phyloP scores from a whole-genome alignment of 2,888 invertebrate species.

The Amiota minor region DNA sequence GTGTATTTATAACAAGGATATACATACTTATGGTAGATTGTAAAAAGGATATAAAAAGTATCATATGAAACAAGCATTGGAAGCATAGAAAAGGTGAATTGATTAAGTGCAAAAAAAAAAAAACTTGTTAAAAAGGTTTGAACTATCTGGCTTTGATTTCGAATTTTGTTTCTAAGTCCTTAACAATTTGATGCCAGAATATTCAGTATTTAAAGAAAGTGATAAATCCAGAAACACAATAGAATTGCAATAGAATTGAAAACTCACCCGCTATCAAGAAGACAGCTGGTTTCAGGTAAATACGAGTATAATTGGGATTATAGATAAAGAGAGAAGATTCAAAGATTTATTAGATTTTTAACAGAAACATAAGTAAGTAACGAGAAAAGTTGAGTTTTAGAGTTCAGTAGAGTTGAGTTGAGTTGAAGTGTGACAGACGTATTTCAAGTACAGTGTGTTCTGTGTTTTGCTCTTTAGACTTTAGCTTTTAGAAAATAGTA shows the following conservation, averaged over 20 bases:
- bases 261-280: slow-evolving; percentile 75
- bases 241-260: neutral
- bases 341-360: too few species aligned
- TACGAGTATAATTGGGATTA: too few species aligned
- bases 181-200: slow-evolving; percentile 22
- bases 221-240: neutral
- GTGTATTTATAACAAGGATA: neutral
- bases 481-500: neutral
- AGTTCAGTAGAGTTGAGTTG: too few species aligned
- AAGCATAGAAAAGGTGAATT: neutral
- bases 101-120: too few species aligned
- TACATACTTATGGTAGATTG: neutral
- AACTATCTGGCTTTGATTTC: slow-evolving; percentile 5
- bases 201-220: neutral
- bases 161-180: neutral
- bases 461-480: neutral
- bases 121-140: too few species aligned
- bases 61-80: slow-evolving; percentile 1
- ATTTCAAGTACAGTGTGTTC: too few species aligned
- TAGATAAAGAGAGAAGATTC: too few species aligned
- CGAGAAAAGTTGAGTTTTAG: too few species aligned
- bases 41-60: neutral
- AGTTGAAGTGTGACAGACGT: too few species aligned
- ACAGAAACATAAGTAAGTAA: too few species aligned
- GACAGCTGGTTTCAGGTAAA: slow-evolving; percentile 71